Conservation (phyloP, 2,888 invertebrate genomes). For the Macrosoma leucophasiata region DNA sequence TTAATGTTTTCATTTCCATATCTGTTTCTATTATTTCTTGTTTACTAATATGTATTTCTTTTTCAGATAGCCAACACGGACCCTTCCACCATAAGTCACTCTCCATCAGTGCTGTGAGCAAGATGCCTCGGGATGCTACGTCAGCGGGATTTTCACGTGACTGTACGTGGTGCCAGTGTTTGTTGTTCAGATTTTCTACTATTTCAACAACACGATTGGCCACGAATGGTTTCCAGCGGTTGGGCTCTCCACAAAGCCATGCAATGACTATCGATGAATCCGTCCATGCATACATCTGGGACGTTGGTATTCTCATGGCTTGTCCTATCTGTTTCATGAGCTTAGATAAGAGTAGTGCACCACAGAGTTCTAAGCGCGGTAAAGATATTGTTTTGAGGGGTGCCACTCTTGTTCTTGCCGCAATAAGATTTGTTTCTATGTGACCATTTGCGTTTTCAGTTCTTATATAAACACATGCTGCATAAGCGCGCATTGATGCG, state of each 20-base stretch:
- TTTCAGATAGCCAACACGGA: conserved; percentile 13
- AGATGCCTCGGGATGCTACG: conserved; percentile 15
- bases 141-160: conserved; percentile 23
- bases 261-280: conserved; percentile 27
- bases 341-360: conserved; percentile 16
- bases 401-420: conserved; percentile 21
- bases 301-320: conserved; percentile 6
- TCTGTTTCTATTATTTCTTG: too few relatives aligned
- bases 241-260: conserved; percentile 27
- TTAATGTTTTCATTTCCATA: too few relatives aligned
- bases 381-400: conserved; percentile 16
- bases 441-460: conserved; percentile 5
- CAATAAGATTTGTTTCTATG: conserved; percentile 14
- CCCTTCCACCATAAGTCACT: conserved; percentile 16
- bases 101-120: conserved; percentile 3
- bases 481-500: conserved; percentile 15
- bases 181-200: conserved; percentile 10
- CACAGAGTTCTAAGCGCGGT: conserved; percentile 21
- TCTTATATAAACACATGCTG: conserved; percentile 14
- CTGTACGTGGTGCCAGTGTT: conserved; percentile 7
- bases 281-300: conserved; percentile 27
- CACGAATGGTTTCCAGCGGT: conserved; percentile 24
- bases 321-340: conserved; percentile 15
- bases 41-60: conserved; percentile 1
- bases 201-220: conserved; percentile 17